Evolutionary conservation across 92 coral and sea anemone genomes (phyloP).

Genomic region (Epizoanthus stellaris): DNA sequence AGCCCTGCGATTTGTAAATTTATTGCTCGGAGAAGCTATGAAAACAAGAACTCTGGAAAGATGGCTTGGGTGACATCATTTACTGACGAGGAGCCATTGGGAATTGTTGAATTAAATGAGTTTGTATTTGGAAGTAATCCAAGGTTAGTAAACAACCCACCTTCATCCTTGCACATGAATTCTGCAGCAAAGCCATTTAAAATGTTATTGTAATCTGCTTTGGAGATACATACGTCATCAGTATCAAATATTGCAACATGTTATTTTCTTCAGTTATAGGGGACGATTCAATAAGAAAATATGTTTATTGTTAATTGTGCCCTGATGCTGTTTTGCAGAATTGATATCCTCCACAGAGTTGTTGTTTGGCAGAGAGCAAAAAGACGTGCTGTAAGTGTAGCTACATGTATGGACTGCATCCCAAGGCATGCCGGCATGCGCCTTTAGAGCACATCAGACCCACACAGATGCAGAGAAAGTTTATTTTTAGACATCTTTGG

Average conservation of each 20-base stretch:
- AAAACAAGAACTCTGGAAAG: slow-evolving; percentile 81
- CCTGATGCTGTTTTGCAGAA: slow-evolving; percentile 54
- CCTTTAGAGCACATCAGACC: too few relatives aligned
- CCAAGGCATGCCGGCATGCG: too few relatives aligned
- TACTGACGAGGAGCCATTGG: slow-evolving; percentile 65
- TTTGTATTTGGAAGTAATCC: slow-evolving; percentile 98
- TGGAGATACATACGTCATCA: too few relatives aligned
- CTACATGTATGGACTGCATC: not conserved
- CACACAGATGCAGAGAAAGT: too few relatives aligned
- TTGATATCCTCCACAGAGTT: slow-evolving; percentile 96
- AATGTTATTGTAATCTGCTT: too few relatives aligned
- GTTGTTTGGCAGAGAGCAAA: slow-evolving; percentile 99
- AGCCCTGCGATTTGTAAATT: slow-evolving; percentile 77
- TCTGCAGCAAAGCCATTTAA: too few relatives aligned
- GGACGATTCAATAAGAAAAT: not conserved
- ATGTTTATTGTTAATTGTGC: too few relatives aligned
- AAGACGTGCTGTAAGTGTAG: slow-evolving; percentile 89
- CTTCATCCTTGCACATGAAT: too few relatives aligned
- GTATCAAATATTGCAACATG: not conserved
- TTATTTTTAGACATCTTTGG: too few relatives aligned
- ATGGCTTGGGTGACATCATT: slow-evolving; percentile 90
- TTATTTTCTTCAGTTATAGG: not conserved
- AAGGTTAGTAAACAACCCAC: slow-evolving; percentile 58
- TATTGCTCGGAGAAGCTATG: slow-evolving; percentile 78
- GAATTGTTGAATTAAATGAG: slow-evolving; percentile 83